Base-by-base conservation (phyloP, 2,113 vertebrate species). In the Mormoops blainvillei region DNA sequence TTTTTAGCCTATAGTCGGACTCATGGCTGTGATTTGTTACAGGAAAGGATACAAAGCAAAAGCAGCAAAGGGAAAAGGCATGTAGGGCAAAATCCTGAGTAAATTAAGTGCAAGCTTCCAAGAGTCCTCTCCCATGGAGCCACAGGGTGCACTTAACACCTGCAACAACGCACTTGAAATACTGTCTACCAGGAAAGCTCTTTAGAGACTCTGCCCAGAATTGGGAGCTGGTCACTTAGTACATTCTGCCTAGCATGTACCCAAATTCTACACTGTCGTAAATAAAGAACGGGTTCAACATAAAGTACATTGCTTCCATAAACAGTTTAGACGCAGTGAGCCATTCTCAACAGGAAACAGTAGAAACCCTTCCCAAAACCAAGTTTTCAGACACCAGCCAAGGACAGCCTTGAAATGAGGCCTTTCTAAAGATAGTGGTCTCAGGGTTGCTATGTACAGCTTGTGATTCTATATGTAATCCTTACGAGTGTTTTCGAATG, bases 331-430 rank as follows among this genome's bases (percentile, higher is more conserved):
- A 61, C 61, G 38, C 20, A 80, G 56, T 31, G 45, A 80, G 38
- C 48, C 56, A 86, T 16, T 65, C 71, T 41, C 71, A 71, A 78
- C 50, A 50, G 4, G 33, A 14, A 78, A 89, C 71, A 18, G n/a
- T 80, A 33, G 41, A 16, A 85, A 48, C 24, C 31, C 11, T 43
- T 26, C 38, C 18, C 50, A 82, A 82, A 76, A 20, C 61, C 67
- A 68, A 43, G 24, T 54, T 96, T 77, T n/a, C n/a, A 94, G 93
- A 56, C 22, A 65, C 9, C 9, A n/a, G 41, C 33, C 67, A 26
- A 73, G 12, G 20, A 26, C 24, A 48, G 73, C 63, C 50, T 24
- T 45, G 58, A 58, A 82, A 31, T 1, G 38, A 87, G 70, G 33
- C 12, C 31, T 52, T 87, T 50, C 58, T 48, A 41, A 4, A 45